Evolutionary conservation across 2,888 invertebrate genomes (phyloP).

Genomic region (Melieria omissa): DNA sequence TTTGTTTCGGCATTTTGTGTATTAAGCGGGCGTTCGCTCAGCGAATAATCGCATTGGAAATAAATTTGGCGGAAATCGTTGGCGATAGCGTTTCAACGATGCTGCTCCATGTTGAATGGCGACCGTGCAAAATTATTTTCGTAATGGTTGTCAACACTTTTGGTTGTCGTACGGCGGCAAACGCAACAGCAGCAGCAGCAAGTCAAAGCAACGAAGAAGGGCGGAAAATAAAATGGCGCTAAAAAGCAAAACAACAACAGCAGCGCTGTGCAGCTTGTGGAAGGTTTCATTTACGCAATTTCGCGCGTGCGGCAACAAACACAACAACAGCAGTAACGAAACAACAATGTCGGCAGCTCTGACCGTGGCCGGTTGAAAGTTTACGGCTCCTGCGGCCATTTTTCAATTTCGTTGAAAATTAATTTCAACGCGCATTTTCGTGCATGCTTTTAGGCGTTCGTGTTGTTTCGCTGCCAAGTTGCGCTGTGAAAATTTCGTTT

Average conservation of each 20-base stretch:
- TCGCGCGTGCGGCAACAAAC: too few relatives aligned
- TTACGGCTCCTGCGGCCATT: constrained; percentile 5
- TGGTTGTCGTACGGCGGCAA: constrained; percentile 33
- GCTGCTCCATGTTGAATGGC: not conserved
- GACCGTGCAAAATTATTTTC: constrained; percentile 47
- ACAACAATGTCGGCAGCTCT: too few relatives aligned
- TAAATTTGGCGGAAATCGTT: constrained; percentile 48
- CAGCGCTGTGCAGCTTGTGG: too few relatives aligned
- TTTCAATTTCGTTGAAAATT: not conserved
- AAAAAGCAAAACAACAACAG: too few relatives aligned
- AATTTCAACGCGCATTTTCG: not conserved
- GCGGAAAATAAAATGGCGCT: too few relatives aligned
- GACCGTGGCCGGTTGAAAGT: too few relatives aligned
- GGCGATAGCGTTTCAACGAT: constrained; percentile 6
- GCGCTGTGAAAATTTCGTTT: not conserved
- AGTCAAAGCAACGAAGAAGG: too few relatives aligned
- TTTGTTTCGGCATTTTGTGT: too few relatives aligned
- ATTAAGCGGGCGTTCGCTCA: too few relatives aligned
- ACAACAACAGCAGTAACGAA: too few relatives aligned
- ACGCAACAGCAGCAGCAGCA: too few relatives aligned
- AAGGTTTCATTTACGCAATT: too few relatives aligned
- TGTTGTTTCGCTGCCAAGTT: not conserved
- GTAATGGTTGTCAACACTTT: constrained; percentile 54
- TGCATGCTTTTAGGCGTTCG: constrained; percentile 1
- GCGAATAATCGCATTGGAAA: constrained; percentile 54